phyloP scores from a whole-genome alignment of 2,797 vertebrate genomes.

The Lithobates sylvaticus region DNA sequence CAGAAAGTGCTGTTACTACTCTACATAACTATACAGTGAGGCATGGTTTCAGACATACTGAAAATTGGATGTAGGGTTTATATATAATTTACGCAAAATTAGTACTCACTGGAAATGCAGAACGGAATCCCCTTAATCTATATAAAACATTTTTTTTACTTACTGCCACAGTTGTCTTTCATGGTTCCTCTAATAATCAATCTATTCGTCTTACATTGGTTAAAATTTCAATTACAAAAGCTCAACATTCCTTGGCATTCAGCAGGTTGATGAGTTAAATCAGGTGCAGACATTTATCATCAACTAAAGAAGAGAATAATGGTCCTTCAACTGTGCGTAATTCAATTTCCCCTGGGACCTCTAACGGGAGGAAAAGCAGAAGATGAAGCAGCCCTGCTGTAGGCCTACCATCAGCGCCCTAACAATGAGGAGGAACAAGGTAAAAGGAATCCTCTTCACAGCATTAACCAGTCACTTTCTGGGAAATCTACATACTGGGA shows the following conservation, averaged over 20 bases:
- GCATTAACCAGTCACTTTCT: neutral
- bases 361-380: neutral
- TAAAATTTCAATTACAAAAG: constrained; percentile 11
- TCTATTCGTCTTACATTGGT: constrained; percentile 23
- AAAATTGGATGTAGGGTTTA: too few species aligned
- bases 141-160: neutral
- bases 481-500: constrained; percentile 41
- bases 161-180: neutral
- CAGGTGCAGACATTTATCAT: constrained; percentile 23
- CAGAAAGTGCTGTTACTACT: too few species aligned
- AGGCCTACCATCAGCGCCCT: neutral
- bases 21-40: too few species aligned
- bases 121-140: neutral
- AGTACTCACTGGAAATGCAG: neutral
- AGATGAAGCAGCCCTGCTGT: neutral
- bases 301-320: constrained; percentile 1
- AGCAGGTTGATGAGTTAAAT: constrained; percentile 7
- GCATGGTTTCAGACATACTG: too few species aligned
- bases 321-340: neutral
- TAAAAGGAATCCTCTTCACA: neutral
- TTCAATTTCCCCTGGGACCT: constrained; percentile 14
- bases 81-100: neutral
- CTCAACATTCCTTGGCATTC: neutral
- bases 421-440: constrained; percentile 2
- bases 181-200: constrained; percentile 19